These are phyloP conservation scores for Lasioglossum pauxillum DNA, from an alignment of 2,888 invertebrate genomes.

Conservation along the genomic window DNA sequence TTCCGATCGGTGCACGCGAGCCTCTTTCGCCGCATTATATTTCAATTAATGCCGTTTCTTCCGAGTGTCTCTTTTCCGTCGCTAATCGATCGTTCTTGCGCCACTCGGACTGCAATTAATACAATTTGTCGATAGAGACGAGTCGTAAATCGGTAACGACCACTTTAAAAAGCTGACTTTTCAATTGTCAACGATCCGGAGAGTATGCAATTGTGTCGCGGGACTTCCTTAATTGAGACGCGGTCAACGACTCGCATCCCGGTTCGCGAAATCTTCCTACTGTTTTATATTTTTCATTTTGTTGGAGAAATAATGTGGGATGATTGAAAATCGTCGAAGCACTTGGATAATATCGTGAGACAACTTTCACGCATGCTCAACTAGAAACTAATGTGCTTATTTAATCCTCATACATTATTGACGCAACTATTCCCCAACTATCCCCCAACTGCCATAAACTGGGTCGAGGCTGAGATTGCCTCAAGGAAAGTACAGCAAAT, in stretches of 20 bases:
- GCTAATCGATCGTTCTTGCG: constrained; percentile 5
- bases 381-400: not conserved
- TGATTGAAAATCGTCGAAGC: not conserved
- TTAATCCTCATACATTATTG: not conserved
- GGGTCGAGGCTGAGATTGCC: not conserved
- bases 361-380: not conserved
- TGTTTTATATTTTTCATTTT: not conserved
- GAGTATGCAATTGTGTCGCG: not conserved
- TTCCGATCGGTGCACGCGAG: constrained; percentile 26
- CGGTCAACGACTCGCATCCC: not conserved
- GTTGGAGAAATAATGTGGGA: not conserved
- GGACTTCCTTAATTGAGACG: not conserved
- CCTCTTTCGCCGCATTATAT: constrained; percentile 33
- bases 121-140: not conserved
- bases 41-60: constrained; percentile 38
- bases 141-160: not conserved
- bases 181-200: not conserved
- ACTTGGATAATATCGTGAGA: not conserved
- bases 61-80: not conserved
- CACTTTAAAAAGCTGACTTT: not conserved
- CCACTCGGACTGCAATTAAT: not conserved
- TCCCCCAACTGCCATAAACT: not conserved
- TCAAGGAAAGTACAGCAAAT: not conserved
- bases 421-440: not conserved
- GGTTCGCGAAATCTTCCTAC: not conserved